A percentile compares a stretch with the other conserved stretches of the same genome.
phyloP scores from a whole-genome alignment of 2,113 vertebrate species.

The Phalacrocorax brasilianus region DNA sequence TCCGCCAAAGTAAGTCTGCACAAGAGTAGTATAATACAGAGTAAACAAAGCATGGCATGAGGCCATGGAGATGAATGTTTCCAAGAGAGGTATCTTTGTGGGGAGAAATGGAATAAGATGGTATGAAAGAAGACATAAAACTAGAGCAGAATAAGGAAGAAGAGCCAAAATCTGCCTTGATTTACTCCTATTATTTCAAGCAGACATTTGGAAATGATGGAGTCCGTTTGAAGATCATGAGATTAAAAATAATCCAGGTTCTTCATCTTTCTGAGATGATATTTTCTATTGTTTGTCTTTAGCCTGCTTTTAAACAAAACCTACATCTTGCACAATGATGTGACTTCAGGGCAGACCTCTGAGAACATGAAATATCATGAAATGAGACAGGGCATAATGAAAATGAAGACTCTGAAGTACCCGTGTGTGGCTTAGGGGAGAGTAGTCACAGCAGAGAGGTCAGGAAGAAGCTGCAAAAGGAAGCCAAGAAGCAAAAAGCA shows the following conservation, averaged over 20 bases:
- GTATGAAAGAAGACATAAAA: neutral
- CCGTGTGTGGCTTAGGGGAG: neutral
- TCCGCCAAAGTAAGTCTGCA: neutral
- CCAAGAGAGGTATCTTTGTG: neutral
- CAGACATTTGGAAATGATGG: neutral
- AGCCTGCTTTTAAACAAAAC: neutral
- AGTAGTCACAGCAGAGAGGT: neutral
- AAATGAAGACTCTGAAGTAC: neutral
- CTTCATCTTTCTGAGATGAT: neutral
- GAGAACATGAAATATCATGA: neutral
- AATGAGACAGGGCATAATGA: neutral
- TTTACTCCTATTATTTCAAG: neutral
- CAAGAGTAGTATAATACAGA: neutral
- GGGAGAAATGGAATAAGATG: neutral
- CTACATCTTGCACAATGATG: neutral
- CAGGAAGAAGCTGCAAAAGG: neutral
- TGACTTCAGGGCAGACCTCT: neutral
- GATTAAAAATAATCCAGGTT: conserved; percentile 18
- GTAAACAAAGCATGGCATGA: conserved; percentile 19
- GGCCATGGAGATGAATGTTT: neutral
- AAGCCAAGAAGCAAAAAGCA: neutral
- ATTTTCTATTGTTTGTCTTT: neutral
- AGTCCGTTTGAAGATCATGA: neutral
- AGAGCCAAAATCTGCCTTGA: neutral
- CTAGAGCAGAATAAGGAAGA: neutral